Evolutionary conservation across 2,888 invertebrate species (phyloP).

Genomic region (Laspeyria flexula): DNA sequence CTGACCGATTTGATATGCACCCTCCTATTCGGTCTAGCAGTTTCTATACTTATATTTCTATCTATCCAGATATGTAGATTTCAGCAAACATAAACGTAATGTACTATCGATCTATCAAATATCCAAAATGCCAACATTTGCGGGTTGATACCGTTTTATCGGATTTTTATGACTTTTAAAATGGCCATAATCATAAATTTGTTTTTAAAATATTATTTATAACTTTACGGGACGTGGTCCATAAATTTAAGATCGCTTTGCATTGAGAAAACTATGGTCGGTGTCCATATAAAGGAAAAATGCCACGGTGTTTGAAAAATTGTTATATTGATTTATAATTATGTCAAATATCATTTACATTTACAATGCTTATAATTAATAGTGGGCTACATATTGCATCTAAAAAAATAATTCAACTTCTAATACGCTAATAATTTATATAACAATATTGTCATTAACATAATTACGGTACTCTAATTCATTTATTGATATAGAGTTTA

Average conservation of each 20-base stretch:
- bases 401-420: too few relatives aligned
- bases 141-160: neutral
- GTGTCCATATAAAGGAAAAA: too few relatives aligned
- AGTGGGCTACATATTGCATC: too few relatives aligned
- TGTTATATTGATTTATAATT: too few relatives aligned
- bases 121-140: neutral
- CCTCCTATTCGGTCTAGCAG: slow-evolving; percentile 61
- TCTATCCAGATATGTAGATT: slow-evolving; percentile 8
- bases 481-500: too few relatives aligned
- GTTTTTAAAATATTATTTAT: neutral
- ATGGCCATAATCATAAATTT: neutral
- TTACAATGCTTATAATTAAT: too few relatives aligned
- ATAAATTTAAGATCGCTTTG: neutral
- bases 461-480: too few relatives aligned
- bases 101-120: neutral
- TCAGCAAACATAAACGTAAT: slow-evolving; percentile 5
- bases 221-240: neutral
- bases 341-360: too few relatives aligned
- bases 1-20: slow-evolving; percentile 81
- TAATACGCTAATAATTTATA: too few relatives aligned
- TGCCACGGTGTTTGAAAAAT: too few relatives aligned
- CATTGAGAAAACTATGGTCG: too few relatives aligned
- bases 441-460: too few relatives aligned
- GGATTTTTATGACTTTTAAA: neutral
- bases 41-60: slow-evolving; percentile 32